Percentiles rank a stretch among this genome's conserved stretches.
Conservation (phyloP, 2,113 vertebrate genomes). For the Nyctibius bracteatus region DNA sequence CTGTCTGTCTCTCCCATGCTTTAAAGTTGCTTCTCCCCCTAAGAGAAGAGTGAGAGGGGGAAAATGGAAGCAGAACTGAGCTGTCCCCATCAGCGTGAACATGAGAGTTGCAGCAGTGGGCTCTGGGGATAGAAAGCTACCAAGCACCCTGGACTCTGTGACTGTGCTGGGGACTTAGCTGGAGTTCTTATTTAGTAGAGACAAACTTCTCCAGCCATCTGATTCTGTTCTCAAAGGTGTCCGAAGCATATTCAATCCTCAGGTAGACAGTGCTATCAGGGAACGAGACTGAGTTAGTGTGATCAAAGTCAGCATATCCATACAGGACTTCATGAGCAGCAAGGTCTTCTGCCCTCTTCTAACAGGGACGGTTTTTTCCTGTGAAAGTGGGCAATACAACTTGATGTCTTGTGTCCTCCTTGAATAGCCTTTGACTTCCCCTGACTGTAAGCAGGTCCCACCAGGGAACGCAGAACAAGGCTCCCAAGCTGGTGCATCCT, state of each 20-base stretch:
- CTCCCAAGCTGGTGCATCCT: background rate
- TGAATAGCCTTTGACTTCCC: background rate
- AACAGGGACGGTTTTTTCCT: background rate
- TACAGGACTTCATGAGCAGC: background rate
- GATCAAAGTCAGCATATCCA: background rate
- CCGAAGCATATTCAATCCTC: background rate
- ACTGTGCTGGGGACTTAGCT: background rate
- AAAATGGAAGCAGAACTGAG: conserved; percentile 26
- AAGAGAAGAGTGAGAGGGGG: conserved; percentile 11
- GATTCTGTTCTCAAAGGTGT: background rate
- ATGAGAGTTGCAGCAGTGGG: background rate
- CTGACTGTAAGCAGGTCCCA: background rate
- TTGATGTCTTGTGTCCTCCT: background rate
- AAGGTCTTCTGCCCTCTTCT: background rate
- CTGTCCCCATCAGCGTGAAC: background rate
- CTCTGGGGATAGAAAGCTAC: background rate
- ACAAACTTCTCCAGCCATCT: background rate
- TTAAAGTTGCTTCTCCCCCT: conserved; percentile 65
- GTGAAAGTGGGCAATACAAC: background rate
- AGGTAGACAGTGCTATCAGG: too few relatives aligned
- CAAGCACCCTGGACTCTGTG: background rate
- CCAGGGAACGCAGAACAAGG: background rate
- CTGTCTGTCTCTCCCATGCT: conserved; percentile 67
- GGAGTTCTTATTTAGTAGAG: background rate
- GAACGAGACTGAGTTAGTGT: background rate